A percentile compares a stretch with the other conserved stretches of the same genome.
Conservation (phyloP, 64 coral and sea anemone species). For the Stichodactyla mertensii region DNA sequence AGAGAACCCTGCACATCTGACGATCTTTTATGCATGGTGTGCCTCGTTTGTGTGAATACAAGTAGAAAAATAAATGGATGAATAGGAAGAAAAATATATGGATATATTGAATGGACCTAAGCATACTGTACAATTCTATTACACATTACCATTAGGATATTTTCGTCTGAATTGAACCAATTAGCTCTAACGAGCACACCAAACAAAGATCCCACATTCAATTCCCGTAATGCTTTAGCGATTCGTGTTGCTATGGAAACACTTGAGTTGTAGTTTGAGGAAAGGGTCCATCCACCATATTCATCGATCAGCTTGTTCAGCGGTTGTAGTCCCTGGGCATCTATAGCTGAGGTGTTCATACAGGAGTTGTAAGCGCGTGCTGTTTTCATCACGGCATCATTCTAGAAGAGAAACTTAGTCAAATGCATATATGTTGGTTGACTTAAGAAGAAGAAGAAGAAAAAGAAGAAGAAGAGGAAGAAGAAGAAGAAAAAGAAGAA, state of each 20-base stretch:
- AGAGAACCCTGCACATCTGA: too few relatives aligned
- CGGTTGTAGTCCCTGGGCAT: constrained; percentile 18
- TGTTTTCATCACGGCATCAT: constrained; percentile 47
- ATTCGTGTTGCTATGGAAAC: constrained; percentile 29
- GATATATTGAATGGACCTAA: too few relatives aligned
- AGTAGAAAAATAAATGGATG: too few relatives aligned
- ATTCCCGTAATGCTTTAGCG: constrained; percentile 9
- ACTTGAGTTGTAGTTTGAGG: neutral
- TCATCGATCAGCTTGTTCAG: constrained; percentile 35
- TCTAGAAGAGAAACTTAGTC: neutral
- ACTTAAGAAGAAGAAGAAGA: too few relatives aligned
- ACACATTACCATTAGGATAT: constrained; percentile 19
- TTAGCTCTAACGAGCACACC: neutral
- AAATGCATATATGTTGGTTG: too few relatives aligned
- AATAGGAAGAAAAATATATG: too few relatives aligned
- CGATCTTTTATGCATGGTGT: too few relatives aligned
- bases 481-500: too few relatives aligned
- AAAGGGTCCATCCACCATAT: constrained; percentile 63
- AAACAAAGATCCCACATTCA: constrained; percentile 51
- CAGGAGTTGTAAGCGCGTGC: constrained; percentile 29
- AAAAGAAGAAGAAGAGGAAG: too few relatives aligned
- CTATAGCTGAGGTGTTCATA: neutral
- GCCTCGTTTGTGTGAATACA: too few relatives aligned
- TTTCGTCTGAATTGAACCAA: constrained; percentile 1
- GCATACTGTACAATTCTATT: too few relatives aligned